Evolutionary conservation across 2,888 invertebrate genomes (phyloP).

Genomic region (Temnothorax unifasciatus): DNA sequence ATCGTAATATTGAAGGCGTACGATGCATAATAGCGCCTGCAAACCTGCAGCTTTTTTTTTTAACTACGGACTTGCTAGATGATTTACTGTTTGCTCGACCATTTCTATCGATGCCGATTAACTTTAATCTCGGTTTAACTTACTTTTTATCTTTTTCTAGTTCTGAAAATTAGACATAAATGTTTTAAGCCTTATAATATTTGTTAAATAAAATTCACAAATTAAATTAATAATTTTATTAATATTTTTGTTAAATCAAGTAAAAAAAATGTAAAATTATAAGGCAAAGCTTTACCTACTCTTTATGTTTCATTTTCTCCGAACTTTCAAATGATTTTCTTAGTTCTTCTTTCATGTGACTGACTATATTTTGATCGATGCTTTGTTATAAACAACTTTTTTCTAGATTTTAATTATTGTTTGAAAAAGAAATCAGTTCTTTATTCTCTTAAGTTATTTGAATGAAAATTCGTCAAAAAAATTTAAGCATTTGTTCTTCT

Average conservation of each 20-base stretch:
- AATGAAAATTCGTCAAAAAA: too few relatives aligned
- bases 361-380: not conserved
- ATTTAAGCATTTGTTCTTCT: not conserved
- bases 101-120: too few relatives aligned
- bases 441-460: not conserved
- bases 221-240: not conserved
- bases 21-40: not conserved
- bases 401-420: not conserved
- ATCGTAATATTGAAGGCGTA: not conserved
- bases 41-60: not conserved
- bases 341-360: not conserved
- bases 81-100: not conserved
- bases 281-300: not conserved
- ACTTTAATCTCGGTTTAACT: too few relatives aligned
- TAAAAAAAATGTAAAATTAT: not conserved
- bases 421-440: not conserved
- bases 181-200: not conserved
- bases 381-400: not conserved
- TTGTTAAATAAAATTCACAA: not conserved
- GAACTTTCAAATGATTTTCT: not conserved
- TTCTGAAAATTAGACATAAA: not conserved
- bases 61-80: not conserved
- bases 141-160: too few relatives aligned
- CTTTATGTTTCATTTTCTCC: not conserved
- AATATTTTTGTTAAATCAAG: not conserved